These are phyloP conservation scores for Dexiosoma caninum DNA, from an alignment of 2,888 invertebrate genomes.

Conservation along the genomic window DNA sequence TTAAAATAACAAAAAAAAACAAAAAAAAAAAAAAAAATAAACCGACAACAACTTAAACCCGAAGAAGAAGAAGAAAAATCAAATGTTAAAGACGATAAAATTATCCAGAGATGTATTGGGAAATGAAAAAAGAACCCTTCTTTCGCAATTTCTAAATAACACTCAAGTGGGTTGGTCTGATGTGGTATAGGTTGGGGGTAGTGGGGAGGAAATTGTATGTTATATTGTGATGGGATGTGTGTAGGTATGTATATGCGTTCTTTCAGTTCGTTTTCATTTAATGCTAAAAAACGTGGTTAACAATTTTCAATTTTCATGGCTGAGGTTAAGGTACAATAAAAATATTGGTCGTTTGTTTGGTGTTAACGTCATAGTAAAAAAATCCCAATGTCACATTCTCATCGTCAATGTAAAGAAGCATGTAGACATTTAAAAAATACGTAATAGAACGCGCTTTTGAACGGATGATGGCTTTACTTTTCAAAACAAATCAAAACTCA, in stretches of 20 bases:
- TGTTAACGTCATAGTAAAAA: conserved; percentile 53
- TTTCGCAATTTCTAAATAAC: conserved; percentile 35
- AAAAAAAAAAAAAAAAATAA: too few relatives aligned
- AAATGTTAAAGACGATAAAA: conserved; percentile 33
- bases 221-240: conserved; percentile 5
- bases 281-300: conserved; percentile 56
- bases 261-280: conserved; percentile 44
- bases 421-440: conserved; percentile 47
- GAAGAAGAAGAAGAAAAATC: conserved; percentile 28
- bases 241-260: conserved; percentile 19
- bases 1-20: too few relatives aligned
- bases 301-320: conserved; percentile 61
- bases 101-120: conserved; percentile 22
- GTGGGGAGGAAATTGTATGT: background rate
- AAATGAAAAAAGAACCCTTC: conserved; percentile 26
- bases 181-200: background rate
- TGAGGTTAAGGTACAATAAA: conserved; percentile 62
- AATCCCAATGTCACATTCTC: conserved; percentile 60
- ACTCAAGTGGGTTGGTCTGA: conserved; percentile 41
- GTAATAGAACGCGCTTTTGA: conserved; percentile 50
- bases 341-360: conserved; percentile 56
- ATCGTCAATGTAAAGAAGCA: conserved; percentile 56
- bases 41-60: conserved; percentile 16
- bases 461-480: conserved; percentile 22
- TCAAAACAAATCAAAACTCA: conserved; percentile 22